phyloP scores from a whole-genome alignment of 2,797 vertebrate genomes.

The Semotilus atromaculatus region DNA sequence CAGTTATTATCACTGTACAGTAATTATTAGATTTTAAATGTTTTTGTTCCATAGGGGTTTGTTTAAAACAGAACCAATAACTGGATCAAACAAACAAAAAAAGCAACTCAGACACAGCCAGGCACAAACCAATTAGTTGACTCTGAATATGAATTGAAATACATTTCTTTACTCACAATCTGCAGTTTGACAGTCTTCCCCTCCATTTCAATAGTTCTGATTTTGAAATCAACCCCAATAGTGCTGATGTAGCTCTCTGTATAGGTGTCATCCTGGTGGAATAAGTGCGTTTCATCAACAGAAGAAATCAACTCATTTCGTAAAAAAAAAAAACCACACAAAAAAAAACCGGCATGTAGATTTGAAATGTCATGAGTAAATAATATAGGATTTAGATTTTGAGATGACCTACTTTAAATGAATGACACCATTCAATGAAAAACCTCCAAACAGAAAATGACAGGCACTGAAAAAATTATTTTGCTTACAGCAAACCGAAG shows the following conservation, averaged over 20 bases:
- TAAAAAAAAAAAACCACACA: not conserved
- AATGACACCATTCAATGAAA: not conserved
- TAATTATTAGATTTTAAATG: not conserved
- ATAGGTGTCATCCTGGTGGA: slow-evolving; percentile 80
- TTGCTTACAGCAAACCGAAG: slow-evolving; percentile 79
- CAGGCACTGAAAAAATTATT: not conserved
- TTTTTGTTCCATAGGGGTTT: not conserved
- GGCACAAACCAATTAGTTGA: not conserved
- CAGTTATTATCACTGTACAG: not conserved
- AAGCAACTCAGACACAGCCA: not conserved
- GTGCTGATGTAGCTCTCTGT: slow-evolving; percentile 85
- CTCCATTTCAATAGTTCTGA: slow-evolving; percentile 82
- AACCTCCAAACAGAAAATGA: not conserved
- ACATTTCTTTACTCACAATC: slow-evolving; percentile 73
- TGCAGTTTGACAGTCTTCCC: slow-evolving; percentile 83
- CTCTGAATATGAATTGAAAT: not conserved
- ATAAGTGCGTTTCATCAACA: not conserved
- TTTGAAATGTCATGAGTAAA: not conserved
- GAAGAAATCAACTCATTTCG: not conserved
- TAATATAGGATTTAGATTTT: not conserved
- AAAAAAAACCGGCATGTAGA: not conserved
- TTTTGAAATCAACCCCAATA: slow-evolving; percentile 85
- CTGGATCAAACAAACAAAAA: not conserved
- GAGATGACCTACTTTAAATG: not conserved
- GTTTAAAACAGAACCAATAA: not conserved